A percentile compares a stretch with the other conserved stretches of the same genome.
Conservation (phyloP, 2,113 vertebrate species). For the Oplegnathus fasciatus region DNA sequence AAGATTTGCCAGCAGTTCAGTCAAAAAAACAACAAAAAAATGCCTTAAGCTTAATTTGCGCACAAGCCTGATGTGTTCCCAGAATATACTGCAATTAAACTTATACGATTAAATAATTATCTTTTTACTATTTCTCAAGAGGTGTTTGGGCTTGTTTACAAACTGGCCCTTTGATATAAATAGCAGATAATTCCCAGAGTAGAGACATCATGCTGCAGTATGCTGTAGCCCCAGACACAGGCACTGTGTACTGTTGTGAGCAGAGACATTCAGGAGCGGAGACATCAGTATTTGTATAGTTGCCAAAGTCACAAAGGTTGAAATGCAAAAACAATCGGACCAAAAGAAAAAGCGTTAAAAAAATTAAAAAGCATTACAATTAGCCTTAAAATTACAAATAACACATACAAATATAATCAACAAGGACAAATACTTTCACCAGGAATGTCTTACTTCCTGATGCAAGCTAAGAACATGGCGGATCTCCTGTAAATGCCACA, state of each 20-base stretch:
- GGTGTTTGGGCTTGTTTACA: conserved; percentile 44
- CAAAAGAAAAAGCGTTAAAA: conserved; percentile 25
- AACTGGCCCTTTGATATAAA: conserved; percentile 82
- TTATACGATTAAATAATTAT: conserved; percentile 50
- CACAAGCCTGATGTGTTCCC: conserved; percentile 91
- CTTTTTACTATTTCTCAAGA: conserved; percentile 33
- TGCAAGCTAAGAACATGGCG: conserved; percentile 46
- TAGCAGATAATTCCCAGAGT: conserved; percentile 91
- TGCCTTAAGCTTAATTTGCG: conserved; percentile 55
- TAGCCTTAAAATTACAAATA: conserved; percentile 52
- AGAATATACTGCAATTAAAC: conserved; percentile 91
- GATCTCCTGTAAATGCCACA: conserved; percentile 40
- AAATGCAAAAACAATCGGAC: conserved; percentile 61
- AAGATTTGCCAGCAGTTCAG: conserved; percentile 85
- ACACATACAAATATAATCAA: conserved; percentile 61
- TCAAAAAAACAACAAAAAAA: conserved; percentile 23
- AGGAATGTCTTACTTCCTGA: not conserved
- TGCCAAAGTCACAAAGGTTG: conserved; percentile 53
- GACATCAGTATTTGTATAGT: conserved; percentile 88
- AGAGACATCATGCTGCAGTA: conserved; percentile 90
- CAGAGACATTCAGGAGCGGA: conserved; percentile 93
- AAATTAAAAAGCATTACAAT: conserved; percentile 26
- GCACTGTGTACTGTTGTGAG: conserved; percentile 91
- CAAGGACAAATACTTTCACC: conserved; percentile 39
- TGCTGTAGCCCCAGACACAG: conserved; percentile 93